Conservation (phyloP, 2,797 vertebrate species). For the Arnoldichthys spilopterus region DNA sequence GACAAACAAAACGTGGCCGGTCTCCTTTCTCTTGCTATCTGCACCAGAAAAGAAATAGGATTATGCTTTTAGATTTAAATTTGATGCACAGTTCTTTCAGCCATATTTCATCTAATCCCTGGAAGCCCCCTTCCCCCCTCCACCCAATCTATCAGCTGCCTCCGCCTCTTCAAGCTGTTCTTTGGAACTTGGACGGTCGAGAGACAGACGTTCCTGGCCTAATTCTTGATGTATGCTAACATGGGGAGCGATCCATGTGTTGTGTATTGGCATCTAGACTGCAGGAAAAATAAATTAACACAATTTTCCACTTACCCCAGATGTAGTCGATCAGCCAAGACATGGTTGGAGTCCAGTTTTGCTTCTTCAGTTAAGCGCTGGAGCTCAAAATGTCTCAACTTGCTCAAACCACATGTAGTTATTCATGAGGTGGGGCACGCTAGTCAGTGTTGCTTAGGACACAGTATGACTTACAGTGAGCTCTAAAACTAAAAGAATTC, state of each 20-base stretch:
- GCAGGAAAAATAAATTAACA: background rate
- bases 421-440: no score
- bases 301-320: no score
- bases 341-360: no score
- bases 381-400: no score
- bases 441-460: no score
- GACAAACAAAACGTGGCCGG: slow-evolving; percentile 72
- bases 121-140: slow-evolving; percentile 26
- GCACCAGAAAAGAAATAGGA: slow-evolving; percentile 73
- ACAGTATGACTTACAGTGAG: no score
- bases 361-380: no score
- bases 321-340: no score
- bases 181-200: slow-evolving; percentile 13
- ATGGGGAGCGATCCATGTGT: background rate
- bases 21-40: slow-evolving; percentile 64
- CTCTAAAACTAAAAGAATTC: no score
- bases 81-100: slow-evolving; percentile 78
- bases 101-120: slow-evolving; percentile 59
- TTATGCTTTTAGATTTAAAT: slow-evolving; percentile 73
- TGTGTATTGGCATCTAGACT: background rate
- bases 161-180: slow-evolving; percentile 37
- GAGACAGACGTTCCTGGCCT: background rate
- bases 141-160: slow-evolving; percentile 26
- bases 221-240: slow-evolving; percentile 4
- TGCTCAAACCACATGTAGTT: no score